phyloP scores from a whole-genome alignment of 2,888 invertebrate species.

The Meganola albula region DNA sequence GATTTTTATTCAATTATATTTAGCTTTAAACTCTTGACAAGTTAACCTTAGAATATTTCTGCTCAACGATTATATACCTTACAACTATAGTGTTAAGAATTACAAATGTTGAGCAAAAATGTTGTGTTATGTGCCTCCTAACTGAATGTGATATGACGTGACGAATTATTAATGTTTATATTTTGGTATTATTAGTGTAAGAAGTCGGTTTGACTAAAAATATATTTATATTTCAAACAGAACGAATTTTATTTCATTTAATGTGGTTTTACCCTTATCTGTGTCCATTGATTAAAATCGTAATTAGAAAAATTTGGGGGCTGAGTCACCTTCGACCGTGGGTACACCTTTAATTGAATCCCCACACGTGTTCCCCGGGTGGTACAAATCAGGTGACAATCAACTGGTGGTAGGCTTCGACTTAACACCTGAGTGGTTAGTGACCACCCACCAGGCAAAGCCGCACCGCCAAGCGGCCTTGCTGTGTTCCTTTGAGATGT shows the following conservation, averaged over 20 bases:
- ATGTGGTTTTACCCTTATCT: not conserved
- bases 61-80: slow-evolving; percentile 11
- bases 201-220: slow-evolving; percentile 30
- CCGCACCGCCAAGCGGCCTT: no score
- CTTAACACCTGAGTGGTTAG: no score
- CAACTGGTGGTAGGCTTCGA: no score
- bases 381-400: no score
- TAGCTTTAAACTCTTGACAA: slow-evolving; percentile 3
- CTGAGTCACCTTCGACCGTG: no score
- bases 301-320: no score
- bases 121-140: slow-evolving; percentile 24
- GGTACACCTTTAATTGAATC: no score
- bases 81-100: not conserved
- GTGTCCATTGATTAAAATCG: no score
- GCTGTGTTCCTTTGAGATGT: no score
- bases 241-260: slow-evolving; percentile 11
- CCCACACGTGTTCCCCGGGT: no score
- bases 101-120: slow-evolving; percentile 12
- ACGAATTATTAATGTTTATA: slow-evolving; percentile 33
- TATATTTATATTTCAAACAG: slow-evolving; percentile 18
- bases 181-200: slow-evolving; percentile 46
- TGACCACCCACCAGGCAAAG: no score
- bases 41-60: slow-evolving; percentile 12
- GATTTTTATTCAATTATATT: not conserved
- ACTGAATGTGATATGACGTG: slow-evolving; percentile 44